Conservation (phyloP, 2,797 vertebrate species). For the Lophius americanus region DNA sequence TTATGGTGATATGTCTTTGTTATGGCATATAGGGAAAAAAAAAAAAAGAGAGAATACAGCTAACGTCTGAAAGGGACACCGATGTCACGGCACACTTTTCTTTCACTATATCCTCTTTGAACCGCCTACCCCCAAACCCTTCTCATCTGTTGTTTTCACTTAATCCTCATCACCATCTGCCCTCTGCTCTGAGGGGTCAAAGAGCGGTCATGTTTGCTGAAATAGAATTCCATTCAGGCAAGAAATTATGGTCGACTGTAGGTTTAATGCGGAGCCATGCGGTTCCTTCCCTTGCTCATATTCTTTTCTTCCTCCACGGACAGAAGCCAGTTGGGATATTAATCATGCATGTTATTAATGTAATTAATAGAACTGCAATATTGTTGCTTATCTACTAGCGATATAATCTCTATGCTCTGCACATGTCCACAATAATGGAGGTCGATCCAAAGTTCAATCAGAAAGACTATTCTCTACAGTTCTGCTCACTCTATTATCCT, state of each 20-base stretch:
- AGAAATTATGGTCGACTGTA: slow-evolving; percentile 38
- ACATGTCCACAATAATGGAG: no score
- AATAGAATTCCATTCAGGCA: slow-evolving; percentile 35
- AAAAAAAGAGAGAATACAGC: slow-evolving; percentile 6
- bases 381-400: slow-evolving; percentile 4
- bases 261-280: slow-evolving; percentile 24
- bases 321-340: not conserved
- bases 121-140: not conserved
- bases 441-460: no score
- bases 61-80: slow-evolving; percentile 30
- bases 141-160: slow-evolving; percentile 27
- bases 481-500: no score
- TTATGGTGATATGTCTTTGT: slow-evolving; percentile 65
- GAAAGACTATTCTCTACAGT: no score
- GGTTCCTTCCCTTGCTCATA: slow-evolving; percentile 9
- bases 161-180: slow-evolving; percentile 74
- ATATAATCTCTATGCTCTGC: no score
- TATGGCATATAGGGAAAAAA: slow-evolving; percentile 36
- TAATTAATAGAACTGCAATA: no score
- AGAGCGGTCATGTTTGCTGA: slow-evolving; percentile 64
- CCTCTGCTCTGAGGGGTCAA: slow-evolving; percentile 58
- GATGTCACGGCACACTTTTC: slow-evolving; percentile 41
- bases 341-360: no score
- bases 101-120: slow-evolving; percentile 45
- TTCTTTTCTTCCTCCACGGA: slow-evolving; percentile 10